Evolutionary conservation across 2,113 vertebrate species (phyloP).

Genomic region (Bubo blakistoni): DNA sequence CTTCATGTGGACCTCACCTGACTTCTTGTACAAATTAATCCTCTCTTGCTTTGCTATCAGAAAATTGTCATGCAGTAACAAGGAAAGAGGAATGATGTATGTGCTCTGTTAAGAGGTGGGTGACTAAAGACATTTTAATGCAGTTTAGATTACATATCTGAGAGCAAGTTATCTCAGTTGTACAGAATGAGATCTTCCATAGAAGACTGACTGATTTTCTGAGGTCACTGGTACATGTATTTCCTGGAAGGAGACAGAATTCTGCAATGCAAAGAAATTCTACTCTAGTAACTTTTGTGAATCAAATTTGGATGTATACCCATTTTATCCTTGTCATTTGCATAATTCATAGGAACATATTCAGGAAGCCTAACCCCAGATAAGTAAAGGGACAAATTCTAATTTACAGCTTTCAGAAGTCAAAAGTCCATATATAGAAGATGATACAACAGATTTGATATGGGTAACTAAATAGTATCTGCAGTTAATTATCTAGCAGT

Average conservation of each 20-base stretch:
- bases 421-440: background rate
- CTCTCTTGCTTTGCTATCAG: background rate
- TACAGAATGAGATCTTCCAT: background rate
- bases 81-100: background rate
- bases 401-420: background rate
- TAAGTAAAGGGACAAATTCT: background rate
- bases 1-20: background rate
- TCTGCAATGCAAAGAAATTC: background rate
- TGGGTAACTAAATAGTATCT: background rate
- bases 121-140: background rate
- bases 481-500: background rate
- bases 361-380: background rate
- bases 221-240: background rate
- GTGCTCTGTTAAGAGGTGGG: background rate
- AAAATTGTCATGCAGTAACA: background rate
- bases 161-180: background rate
- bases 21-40: background rate
- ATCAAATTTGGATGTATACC: background rate
- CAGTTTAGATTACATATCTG: background rate
- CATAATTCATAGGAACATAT: background rate
- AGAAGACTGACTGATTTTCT: background rate
- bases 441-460: background rate
- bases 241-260: background rate
- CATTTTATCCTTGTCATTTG: background rate
- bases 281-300: background rate